Evolutionary conservation across 2,888 invertebrate genomes (phyloP), one percentile per base, ranked within the genome.

Genomic region (Rhamphomyia laevipes): DNA sequence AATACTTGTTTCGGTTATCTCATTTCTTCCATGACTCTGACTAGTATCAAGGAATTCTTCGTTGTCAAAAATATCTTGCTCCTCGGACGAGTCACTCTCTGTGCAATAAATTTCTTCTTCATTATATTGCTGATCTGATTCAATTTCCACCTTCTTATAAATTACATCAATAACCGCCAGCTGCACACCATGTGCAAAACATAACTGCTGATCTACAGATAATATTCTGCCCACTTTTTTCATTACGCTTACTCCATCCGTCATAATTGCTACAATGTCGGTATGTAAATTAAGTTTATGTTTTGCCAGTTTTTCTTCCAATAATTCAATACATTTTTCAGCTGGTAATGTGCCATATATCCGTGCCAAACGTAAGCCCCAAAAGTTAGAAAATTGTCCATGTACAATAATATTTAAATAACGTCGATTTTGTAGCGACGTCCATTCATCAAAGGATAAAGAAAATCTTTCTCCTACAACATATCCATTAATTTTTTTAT

Each of bases 121-220:
- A 15, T 56, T 51, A 43, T 56, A 51, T 16, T 58, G 57, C n/a
- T 10, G 35, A 33, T 33, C 35, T 35, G n/a, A 7, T 35, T 35
- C 35, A 4, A 33, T 33, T n/a, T 35, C 35, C 9, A n/a, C 7
- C 5, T 40, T 40, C 12, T 18, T 40, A 11, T 40, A 40, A n/a
- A 56, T 23, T 43, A 55, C 48, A 47, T 58, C 54, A 40, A 57
- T 44, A 44, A 58, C 51, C 1, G 53, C 53, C 35, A 58, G 45
- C 41, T 58, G 55, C 27, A 40, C 12, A 17, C 13, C 21, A 17
- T 40, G 40, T 4, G 17, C 40, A 2, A 40, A 40, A 18, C 40
- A 40, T 18, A 40, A 18, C 13, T 40, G 40, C 11, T 40, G 40
- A 17, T 18, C 1, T 18, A 18, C 40, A 17, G 17, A 40, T 17